Conservation (phyloP, 1,140 invertebrate genomes). For the Bathynomus jamesi region DNA sequence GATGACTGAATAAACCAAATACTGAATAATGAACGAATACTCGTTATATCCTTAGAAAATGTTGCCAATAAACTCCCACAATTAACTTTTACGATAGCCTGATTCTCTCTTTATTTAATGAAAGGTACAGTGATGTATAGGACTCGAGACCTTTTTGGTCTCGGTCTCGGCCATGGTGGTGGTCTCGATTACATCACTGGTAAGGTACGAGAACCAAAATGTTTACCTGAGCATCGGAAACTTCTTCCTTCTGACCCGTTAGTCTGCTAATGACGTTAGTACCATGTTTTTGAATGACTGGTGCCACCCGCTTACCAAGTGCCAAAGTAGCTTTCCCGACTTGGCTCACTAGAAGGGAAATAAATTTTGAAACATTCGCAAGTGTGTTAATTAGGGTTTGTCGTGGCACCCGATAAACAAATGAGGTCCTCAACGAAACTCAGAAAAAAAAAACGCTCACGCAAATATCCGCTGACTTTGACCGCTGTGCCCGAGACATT, state of each 20-base stretch:
- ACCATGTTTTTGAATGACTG: slow-evolving; percentile 57
- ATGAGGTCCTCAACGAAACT: too few relatives aligned
- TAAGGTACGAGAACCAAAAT: too few relatives aligned
- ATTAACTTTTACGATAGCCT: neutral
- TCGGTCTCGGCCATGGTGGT: too few relatives aligned
- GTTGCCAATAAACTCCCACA: too few relatives aligned
- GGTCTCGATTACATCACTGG: too few relatives aligned
- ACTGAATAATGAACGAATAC: too few relatives aligned
- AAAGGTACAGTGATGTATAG: too few relatives aligned
- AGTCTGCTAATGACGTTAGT: slow-evolving; percentile 51
- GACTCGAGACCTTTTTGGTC: too few relatives aligned
- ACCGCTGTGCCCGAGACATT: slow-evolving; percentile 54
- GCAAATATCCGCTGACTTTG: slow-evolving; percentile 53
- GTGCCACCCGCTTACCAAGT: slow-evolving; percentile 55
- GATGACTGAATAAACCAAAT: too few relatives aligned
- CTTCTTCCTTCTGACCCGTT: slow-evolving; percentile 47
- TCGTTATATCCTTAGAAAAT: too few relatives aligned
- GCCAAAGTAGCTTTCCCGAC: slow-evolving; percentile 55
- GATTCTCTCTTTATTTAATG: too few relatives aligned
- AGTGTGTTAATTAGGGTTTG: neutral
- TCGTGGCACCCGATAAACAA: too few relatives aligned
- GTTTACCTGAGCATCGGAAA: slow-evolving; percentile 49
- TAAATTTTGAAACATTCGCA: neutral
- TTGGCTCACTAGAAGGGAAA: slow-evolving; percentile 48
- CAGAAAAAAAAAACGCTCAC: slow-evolving; percentile 40